Conservation (phyloP, 1,140 invertebrate species). For the Lucilia sericata region DNA sequence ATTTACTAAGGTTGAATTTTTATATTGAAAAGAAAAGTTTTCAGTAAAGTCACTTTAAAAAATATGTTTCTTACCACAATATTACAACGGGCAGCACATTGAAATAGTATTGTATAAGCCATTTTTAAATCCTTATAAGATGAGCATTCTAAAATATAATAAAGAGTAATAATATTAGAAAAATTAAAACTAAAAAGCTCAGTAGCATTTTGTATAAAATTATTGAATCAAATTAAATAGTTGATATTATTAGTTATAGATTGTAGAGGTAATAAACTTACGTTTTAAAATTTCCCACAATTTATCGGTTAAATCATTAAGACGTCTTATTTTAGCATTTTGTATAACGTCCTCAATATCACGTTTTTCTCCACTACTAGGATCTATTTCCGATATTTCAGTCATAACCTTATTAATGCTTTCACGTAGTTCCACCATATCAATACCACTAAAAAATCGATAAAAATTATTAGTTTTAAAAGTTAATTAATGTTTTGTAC, state of each 20-base stretch:
- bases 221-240: too few relatives aligned
- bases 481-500: too few relatives aligned
- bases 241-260: neutral
- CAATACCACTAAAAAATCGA: constrained; percentile 53
- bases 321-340: constrained; percentile 51
- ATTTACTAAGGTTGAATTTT: too few relatives aligned
- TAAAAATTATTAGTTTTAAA: neutral
- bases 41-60: neutral
- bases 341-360: constrained; percentile 63
- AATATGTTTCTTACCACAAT: constrained; percentile 57
- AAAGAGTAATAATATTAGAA: neutral
- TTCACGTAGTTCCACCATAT: constrained; percentile 61
- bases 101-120: constrained; percentile 62
- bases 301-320: constrained; percentile 64
- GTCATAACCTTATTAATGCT: constrained; percentile 59
- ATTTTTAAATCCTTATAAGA: constrained; percentile 62
- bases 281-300: constrained; percentile 63
- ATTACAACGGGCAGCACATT: constrained; percentile 63
- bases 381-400: constrained; percentile 56
- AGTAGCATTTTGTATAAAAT: neutral
- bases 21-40: neutral
- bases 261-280: constrained; percentile 29
- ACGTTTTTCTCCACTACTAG: constrained; percentile 46
- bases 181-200: too few relatives aligned
- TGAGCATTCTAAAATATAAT: constrained; percentile 50